A percentile compares a stretch with the other conserved stretches of the same genome.
phyloP scores from a whole-genome alignment of 2,797 vertebrate genomes.

The Crocidura indochinensis region DNA sequence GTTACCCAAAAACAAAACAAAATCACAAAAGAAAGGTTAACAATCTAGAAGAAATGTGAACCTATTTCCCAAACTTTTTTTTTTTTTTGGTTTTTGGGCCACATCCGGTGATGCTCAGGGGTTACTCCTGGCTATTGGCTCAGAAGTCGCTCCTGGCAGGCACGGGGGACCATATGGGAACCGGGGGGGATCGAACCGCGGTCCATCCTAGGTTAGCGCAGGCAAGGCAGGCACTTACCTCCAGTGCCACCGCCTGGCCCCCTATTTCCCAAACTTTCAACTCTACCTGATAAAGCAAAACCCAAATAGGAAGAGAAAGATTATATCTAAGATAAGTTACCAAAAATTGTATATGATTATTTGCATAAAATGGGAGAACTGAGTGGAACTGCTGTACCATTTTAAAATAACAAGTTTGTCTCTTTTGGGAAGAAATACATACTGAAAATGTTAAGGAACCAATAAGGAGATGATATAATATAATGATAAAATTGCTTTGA shows the following conservation, averaged over 20 bases:
- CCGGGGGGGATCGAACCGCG: no score
- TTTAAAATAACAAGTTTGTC: background rate
- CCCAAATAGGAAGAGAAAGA: background rate
- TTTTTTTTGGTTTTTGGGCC: no score
- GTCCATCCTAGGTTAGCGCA: no score
- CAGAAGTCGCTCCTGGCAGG: no score
- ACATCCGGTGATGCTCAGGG: no score
- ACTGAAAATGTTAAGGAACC: background rate
- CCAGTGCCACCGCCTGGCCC: no score
- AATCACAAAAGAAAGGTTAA: background rate
- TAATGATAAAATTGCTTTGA: background rate
- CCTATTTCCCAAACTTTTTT: background rate
- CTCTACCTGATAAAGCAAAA: conserved; percentile 32
- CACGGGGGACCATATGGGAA: no score
- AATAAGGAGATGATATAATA: background rate
- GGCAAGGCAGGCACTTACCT: no score
- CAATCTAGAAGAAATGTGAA: no score
- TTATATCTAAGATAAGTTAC: background rate
- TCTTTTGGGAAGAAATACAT: background rate
- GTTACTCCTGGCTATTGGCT: no score
- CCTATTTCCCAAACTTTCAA: background rate
- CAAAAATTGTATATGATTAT: background rate
- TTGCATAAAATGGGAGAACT: background rate
- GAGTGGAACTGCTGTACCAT: background rate
- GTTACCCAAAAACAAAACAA: no score